A percentile compares a stretch with the other conserved stretches of the same genome.
These are phyloP conservation scores for Acrocephalus scirpaceus DNA, from an alignment of 2,797 vertebrate species.

Conservation along the genomic window DNA sequence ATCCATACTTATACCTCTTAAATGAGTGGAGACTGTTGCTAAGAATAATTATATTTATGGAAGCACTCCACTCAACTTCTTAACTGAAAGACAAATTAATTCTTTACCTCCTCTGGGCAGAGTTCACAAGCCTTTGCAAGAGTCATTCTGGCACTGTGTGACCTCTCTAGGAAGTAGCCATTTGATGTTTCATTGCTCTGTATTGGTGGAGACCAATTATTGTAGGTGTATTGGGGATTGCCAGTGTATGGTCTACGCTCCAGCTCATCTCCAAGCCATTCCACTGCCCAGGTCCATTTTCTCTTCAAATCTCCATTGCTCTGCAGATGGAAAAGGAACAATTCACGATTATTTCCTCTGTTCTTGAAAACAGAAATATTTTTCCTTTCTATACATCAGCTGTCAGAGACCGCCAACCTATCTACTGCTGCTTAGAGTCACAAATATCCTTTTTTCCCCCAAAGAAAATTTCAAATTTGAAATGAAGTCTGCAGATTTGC, in stretches of 20 bases:
- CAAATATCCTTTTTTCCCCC: not conserved
- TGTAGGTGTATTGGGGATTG: slow-evolving; percentile 98
- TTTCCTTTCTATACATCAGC: not conserved
- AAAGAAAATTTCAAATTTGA: not conserved
- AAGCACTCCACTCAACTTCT: not conserved
- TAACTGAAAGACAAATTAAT: not conserved
- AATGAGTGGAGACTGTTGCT: not conserved
- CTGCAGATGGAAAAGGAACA: slow-evolving; percentile 72
- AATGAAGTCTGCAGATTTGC: not conserved
- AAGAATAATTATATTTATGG: not conserved
- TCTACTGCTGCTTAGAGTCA: not conserved
- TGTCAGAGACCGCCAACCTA: not conserved
- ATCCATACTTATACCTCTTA: not conserved
- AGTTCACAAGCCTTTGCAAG: slow-evolving; percentile 99
- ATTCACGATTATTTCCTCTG: not conserved
- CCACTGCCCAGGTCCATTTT: slow-evolving; percentile 99
- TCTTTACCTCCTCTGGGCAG: slow-evolving; percentile 96
- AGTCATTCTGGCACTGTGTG: slow-evolving; percentile 98
- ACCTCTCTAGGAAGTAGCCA: slow-evolving; percentile 98
- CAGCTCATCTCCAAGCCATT: slow-evolving; percentile 98
- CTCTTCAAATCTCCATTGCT: slow-evolving; percentile 98
- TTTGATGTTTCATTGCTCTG: slow-evolving; percentile 99
- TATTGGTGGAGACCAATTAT: slow-evolving; percentile 98
- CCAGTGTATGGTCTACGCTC: slow-evolving; percentile 96
- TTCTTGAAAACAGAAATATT: not conserved